Evolutionary conservation across 2,113 vertebrate genomes (phyloP).

Genomic region (Gymnarchus niloticus): DNA sequence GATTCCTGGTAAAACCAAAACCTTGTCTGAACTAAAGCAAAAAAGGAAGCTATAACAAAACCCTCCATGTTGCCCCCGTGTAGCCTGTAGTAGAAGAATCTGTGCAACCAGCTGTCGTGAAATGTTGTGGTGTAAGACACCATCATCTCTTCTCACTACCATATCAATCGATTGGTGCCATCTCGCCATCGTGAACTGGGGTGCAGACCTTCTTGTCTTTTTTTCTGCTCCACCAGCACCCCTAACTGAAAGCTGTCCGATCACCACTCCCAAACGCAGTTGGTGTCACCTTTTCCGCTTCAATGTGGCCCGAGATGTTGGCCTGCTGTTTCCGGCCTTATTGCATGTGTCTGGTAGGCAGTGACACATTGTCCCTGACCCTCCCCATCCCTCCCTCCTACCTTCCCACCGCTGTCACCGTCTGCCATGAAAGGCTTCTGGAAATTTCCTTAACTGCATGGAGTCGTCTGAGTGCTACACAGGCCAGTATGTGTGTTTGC

Average conservation of each 20-base stretch:
- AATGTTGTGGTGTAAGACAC: background rate
- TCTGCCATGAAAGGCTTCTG: constrained; percentile 16
- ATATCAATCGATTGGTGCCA: background rate
- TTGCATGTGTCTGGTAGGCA: constrained; percentile 29
- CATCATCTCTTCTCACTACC: background rate
- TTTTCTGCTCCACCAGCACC: background rate
- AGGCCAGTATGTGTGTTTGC: background rate
- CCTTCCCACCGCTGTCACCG: constrained; percentile 30
- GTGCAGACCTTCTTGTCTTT: background rate
- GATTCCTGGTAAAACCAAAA: background rate
- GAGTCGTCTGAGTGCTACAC: background rate
- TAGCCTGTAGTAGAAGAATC: background rate
- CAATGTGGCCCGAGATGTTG: background rate
- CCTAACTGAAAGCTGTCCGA: background rate
- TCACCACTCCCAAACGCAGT: constrained; percentile 22
- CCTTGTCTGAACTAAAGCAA: background rate
- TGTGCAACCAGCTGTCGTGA: background rate
- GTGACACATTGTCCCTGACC: constrained; percentile 17
- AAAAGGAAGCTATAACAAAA: constrained; percentile 2
- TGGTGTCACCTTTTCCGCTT: constrained; percentile 24
- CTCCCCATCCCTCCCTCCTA: constrained; percentile 23
- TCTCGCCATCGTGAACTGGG: background rate
- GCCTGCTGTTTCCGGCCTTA: constrained; percentile 9
- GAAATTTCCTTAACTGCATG: constrained; percentile 32
- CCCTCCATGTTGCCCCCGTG: background rate